phyloP scores from a whole-genome alignment of 2,888 invertebrate genomes.

The Ferdinandea cuprea region DNA sequence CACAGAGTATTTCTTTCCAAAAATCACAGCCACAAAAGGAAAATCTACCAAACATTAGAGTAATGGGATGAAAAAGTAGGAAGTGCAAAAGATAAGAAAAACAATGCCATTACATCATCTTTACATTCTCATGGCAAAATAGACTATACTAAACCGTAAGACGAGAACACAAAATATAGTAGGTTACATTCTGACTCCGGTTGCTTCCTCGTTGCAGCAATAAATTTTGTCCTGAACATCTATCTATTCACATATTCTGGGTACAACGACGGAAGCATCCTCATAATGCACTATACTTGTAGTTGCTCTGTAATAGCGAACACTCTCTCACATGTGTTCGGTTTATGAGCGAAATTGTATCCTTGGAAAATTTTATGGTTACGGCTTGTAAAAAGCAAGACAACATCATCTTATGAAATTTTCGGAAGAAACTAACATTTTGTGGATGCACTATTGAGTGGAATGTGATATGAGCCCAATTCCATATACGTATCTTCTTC shows the following conservation, averaged over 20 bases:
- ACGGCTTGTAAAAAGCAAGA: constrained; percentile 30
- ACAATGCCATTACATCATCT: constrained; percentile 69
- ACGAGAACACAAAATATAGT: constrained; percentile 41
- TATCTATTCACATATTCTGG: constrained; percentile 22
- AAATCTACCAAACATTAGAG: constrained; percentile 1
- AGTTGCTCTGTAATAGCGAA: constrained; percentile 19
- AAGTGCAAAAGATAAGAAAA: constrained; percentile 44
- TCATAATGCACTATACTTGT: constrained; percentile 54
- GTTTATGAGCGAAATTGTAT: constrained; percentile 60
- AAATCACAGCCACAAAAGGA: constrained; percentile 45
- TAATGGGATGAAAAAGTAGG: not conserved
- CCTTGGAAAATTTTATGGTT: constrained; percentile 59
- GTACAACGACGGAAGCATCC: constrained; percentile 38
- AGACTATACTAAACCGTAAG: constrained; percentile 23
- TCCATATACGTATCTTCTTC: too few relatives aligned
- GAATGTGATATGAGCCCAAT: constrained; percentile 21
- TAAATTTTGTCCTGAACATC: constrained; percentile 56
- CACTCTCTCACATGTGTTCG: constrained; percentile 25
- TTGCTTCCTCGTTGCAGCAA: constrained; percentile 35
- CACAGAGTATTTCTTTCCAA: constrained; percentile 36
- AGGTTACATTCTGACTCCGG: constrained; percentile 57
- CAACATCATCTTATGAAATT: constrained; percentile 20
- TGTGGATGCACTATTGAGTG: constrained; percentile 35
- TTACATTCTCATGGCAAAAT: constrained; percentile 68
- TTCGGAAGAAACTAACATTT: constrained; percentile 31